These are phyloP conservation scores for Pseudomyrmex flavicornis DNA, from an alignment of 1,140 invertebrate species.

Conservation along the genomic window DNA sequence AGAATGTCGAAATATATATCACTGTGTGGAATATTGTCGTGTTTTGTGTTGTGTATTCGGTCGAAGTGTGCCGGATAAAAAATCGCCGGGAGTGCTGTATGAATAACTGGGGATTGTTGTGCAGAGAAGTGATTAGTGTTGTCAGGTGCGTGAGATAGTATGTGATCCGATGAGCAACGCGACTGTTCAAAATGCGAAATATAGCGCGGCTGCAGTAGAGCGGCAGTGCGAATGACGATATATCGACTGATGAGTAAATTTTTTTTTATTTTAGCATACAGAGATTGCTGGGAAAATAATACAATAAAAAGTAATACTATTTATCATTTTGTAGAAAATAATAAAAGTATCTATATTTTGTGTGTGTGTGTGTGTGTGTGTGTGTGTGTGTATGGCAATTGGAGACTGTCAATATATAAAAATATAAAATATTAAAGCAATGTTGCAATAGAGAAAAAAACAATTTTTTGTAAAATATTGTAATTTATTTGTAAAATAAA, in stretches of 20 bases:
- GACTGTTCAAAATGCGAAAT: background rate
- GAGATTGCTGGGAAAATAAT: constrained; percentile 4
- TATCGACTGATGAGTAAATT: constrained; percentile 7
- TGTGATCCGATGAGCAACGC: background rate
- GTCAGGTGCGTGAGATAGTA: background rate
- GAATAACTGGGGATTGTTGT: background rate
- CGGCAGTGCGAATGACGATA: background rate
- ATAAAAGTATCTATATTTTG: background rate
- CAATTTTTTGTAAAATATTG: too few species aligned
- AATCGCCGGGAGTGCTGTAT: background rate
- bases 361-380: background rate
- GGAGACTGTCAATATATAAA: too few species aligned
- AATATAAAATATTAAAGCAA: background rate
- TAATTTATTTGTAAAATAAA: too few species aligned
- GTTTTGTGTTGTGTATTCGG: too few species aligned
- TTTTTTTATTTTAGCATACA: constrained; percentile 18
- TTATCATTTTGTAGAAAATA: background rate
- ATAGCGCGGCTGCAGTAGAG: background rate
- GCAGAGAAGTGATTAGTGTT: background rate
- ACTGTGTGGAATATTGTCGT: background rate
- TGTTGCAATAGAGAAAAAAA: background rate
- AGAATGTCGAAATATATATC: too few species aligned
- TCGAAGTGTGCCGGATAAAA: background rate
- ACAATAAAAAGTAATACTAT: background rate
- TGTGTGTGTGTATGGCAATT: background rate